Evolutionary conservation across 2,113 vertebrate species (phyloP).

Genomic region (Ciconia boyciana): DNA sequence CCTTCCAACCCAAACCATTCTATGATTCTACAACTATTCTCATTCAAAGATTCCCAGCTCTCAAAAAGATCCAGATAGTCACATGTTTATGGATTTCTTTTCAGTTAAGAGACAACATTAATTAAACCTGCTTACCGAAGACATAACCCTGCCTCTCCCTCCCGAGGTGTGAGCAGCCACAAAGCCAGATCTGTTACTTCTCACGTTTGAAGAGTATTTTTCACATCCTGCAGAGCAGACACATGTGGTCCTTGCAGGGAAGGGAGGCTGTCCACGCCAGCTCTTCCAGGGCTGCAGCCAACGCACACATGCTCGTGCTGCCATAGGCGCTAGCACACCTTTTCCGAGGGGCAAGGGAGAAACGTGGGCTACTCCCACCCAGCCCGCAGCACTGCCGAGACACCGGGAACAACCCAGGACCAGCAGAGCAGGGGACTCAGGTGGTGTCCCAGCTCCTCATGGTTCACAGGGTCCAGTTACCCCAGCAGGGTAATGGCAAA

Average conservation of each 20-base stretch:
- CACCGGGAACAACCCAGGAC: background rate
- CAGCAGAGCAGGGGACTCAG: accelerated
- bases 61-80: background rate
- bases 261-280: background rate
- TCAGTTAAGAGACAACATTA: background rate
- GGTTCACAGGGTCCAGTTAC: background rate
- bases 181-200: background rate
- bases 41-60: background rate
- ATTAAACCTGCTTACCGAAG: background rate
- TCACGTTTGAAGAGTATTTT: background rate
- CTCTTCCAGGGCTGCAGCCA: background rate
- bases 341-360: background rate
- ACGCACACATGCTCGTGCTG: accelerated
- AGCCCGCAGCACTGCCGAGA: accelerated
- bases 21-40: background rate
- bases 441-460: background rate
- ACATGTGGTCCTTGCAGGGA: accelerated
- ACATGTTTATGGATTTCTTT: background rate
- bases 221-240: background rate
- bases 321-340: accelerated
- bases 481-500: background rate
- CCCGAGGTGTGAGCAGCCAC: background rate
- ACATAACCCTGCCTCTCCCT: background rate
- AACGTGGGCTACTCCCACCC: background rate
- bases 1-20: too few relatives aligned